Conservation (phyloP, 1,140 invertebrate species). For the Teleogryllus occipitalis region DNA sequence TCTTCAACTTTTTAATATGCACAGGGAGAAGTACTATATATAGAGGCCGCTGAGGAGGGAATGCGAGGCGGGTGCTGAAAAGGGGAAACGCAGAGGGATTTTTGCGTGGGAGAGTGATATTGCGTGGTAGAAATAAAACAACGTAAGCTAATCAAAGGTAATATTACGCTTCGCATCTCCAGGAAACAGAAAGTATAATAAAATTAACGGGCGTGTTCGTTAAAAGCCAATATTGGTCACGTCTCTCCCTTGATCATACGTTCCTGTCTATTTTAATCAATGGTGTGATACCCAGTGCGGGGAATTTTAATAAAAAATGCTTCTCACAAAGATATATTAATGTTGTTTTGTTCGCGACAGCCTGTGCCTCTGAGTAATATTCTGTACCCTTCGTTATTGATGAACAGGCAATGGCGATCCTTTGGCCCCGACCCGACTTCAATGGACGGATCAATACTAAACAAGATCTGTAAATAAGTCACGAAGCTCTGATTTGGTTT, state of each 20-base stretch:
- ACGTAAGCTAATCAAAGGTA: background rate
- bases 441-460: background rate
- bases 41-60: background rate
- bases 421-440: background rate
- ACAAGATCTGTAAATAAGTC: conserved; percentile 5
- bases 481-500: background rate
- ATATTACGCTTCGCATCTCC: background rate
- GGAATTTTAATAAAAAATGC: conserved; percentile 6
- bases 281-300: background rate
- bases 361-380: background rate
- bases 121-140: conserved; percentile 4
- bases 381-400: background rate
- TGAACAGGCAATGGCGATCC: background rate
- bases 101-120: background rate
- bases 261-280: background rate
- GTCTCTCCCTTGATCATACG: background rate
- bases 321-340: background rate
- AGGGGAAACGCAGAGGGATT: background rate
- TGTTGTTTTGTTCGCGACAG: background rate
- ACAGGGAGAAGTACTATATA: background rate
- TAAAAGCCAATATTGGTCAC: background rate
- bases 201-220: conserved; percentile 3
- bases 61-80: background rate
- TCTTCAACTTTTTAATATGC: conserved; percentile 5
- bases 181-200: conserved; percentile 5